Base-by-base conservation (phyloP, 2,797 vertebrate species). In the Sebastes dallii region DNA sequence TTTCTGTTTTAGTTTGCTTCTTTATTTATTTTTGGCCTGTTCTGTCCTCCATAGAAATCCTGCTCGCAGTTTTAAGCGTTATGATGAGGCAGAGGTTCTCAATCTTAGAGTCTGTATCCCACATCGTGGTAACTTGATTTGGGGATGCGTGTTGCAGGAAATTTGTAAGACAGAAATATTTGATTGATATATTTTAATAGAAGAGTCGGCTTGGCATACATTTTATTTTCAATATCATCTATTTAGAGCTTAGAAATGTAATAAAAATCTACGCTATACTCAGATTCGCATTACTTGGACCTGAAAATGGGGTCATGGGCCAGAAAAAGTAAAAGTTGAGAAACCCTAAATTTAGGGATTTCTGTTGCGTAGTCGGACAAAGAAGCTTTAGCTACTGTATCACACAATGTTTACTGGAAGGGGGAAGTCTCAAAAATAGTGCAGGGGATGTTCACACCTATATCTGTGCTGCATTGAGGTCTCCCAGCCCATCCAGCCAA, bases 401-500 rank as follows among this genome's bases (percentile, higher is more conserved):
- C 56, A 36, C 59, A 77, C 29, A 65, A 54, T 80, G 72, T 85
- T 85, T 77, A 81, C 29, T 2, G 36, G 13, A 75, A 84, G 68
- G 39, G 61, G 22, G 54, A 74, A 72, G 66, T 78, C 71, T 84
- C 14, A 72, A 9, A 89, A 86, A 86, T 75, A 82, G 77, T 7
- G 18, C 74, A 46, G 64, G 86, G 84, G 89, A 71, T 75, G 72
- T 83, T 88, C 78, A 54, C 56, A 82, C 66, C 76, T 84, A 74
- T 79, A 82, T 91, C 56, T 71, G 86, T 81, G 66, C 86, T 85
- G 83, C 90, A 87, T 82, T 81, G 78, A 91, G 86, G 85, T 83
- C 89, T 92, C 88, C 82, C 66, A 69, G 72, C 83, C 84, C 80
- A 80, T 67, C 29, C 69, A 81, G 75, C 91, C 91, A 87, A 89